These are phyloP conservation scores for Dolichoris vasculosae DNA, from an alignment of 1,140 invertebrate species.

Conservation along the genomic window DNA sequence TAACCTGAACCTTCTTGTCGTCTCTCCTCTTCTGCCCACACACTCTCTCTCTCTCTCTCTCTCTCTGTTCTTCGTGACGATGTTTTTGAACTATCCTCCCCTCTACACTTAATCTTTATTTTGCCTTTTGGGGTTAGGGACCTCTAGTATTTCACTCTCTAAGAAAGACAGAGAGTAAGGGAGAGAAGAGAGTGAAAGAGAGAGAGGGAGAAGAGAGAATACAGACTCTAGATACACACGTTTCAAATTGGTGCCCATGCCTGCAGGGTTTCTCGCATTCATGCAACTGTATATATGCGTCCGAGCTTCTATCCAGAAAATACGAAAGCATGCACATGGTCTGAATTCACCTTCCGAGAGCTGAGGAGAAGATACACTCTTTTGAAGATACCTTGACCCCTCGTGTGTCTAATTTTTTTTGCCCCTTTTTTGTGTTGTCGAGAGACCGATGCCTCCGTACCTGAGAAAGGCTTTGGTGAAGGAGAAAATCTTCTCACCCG, in stretches of 20 bases:
- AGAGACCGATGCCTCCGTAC: conserved; percentile 10
- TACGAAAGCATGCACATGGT: conserved; percentile 36
- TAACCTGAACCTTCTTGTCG: conserved; percentile 66
- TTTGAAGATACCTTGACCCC: conserved; percentile 28
- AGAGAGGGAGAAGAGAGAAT: background rate
- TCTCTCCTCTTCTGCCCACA: conserved; percentile 58
- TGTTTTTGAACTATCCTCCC: conserved; percentile 59
- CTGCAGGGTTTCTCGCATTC: conserved; percentile 17
- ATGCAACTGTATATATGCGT: background rate
- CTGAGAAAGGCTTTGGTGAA: conserved; percentile 39
- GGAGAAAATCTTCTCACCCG: conserved; percentile 47
- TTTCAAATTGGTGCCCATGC: conserved; percentile 19
- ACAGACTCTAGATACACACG: background rate
- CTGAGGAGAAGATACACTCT: conserved; percentile 3
- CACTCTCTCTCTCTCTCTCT: conserved; percentile 45
- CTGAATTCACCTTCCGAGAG: conserved; percentile 20
- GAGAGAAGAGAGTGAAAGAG: background rate
- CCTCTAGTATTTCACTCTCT: conserved; percentile 55
- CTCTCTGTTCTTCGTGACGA: conserved; percentile 27
- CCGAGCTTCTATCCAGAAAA: conserved; percentile 4
- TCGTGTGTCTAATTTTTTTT: conserved; percentile 43
- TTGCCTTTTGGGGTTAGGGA: conserved; percentile 64
- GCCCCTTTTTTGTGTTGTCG: conserved; percentile 29
- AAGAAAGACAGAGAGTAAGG: background rate
- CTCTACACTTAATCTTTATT: conserved; percentile 65